Conservation (phyloP, 2,113 vertebrate genomes). For the Dasyprocta punctata region DNA sequence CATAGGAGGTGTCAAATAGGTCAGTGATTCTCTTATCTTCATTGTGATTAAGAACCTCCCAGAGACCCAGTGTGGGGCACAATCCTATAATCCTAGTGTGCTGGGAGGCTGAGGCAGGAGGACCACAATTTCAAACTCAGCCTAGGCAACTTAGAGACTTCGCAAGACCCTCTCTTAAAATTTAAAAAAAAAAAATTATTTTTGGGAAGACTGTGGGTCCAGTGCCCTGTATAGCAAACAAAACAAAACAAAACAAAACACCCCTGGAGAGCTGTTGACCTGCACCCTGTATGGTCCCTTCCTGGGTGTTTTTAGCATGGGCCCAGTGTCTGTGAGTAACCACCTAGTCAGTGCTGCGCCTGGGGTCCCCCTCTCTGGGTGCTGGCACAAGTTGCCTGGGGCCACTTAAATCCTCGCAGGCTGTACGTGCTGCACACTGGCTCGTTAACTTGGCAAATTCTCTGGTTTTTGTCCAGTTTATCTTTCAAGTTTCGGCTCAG, state of each 20-base stretch:
- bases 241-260: not conserved
- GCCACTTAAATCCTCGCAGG: not conserved
- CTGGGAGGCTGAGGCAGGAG: not conserved
- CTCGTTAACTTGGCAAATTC: not conserved
- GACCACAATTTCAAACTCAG: not conserved
- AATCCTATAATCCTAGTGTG: not conserved
- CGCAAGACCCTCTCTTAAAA: not conserved
- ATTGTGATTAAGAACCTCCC: not conserved
- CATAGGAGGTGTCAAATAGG: not conserved
- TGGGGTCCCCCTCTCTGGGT: rapidly evolving
- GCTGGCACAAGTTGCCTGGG: not conserved
- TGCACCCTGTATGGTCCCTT: not conserved
- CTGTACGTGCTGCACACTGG: not conserved
- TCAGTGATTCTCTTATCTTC: not conserved
- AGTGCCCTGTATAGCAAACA: not conserved
- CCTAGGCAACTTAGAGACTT: not conserved
- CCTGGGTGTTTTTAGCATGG: not conserved
- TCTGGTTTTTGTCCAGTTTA: not conserved
- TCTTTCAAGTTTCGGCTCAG: not conserved
- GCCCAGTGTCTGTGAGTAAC: not conserved
- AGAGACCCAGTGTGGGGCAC: not conserved
- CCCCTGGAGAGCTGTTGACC: not conserved
- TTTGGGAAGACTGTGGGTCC: not conserved
- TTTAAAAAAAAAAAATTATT: not conserved
- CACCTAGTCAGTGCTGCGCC: no score